Evolutionary conservation across 2,888 invertebrate genomes (phyloP), one percentile per base, ranked within the genome.

Genomic region (Cataglyphis livida): DNA sequence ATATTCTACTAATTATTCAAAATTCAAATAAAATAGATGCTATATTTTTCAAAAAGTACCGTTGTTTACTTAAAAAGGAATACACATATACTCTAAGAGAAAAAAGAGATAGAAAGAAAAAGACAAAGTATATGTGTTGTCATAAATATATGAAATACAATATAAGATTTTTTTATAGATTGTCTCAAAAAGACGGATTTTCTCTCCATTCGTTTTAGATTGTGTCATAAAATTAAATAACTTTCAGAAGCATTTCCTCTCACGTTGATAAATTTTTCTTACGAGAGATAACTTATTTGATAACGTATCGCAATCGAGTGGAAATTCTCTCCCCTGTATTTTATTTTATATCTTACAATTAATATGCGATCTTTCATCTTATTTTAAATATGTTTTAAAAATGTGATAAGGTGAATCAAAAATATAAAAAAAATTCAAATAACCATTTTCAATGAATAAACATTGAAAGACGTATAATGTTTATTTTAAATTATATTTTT

Each of bases 171-270:
- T 65, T 75, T 12, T 75, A 12, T 18, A 4, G 6, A 51, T 7
- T 68, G 12, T 59, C 7, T n/a, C 44, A 21, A 51, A n/a, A 28
- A 64, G 5, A n/a, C 25, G 18, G 12, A n/a, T 66, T 38, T n/a
- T 71, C 44, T 64, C 35, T 38, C 38, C 9, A 28, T 70, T 18
- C 12, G 6, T n/a, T 54, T 28, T 41, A 35, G 51, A 75, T 51
- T 51, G 44, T 25, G 21, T 15, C 66, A 38, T 76, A 68, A 66
- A 57, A 54, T 5, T 76, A 76, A 76, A n/a, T 76, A 68, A 25
- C 41, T 66, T 57, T 9, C 6, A 57, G 0, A 64, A 21, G 18
- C 21, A 28, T 38, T 68, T 76, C 38, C n/a, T 65, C 75, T 28
- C 66, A 18, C 32, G 3, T 15, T n/a, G 3, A n/a, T 76, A 65